A percentile compares a stretch with the other conserved stretches of the same genome.
Evolutionary conservation across 2,113 vertebrate genomes (phyloP).

Genomic region (Burhinus oedicnemus): DNA sequence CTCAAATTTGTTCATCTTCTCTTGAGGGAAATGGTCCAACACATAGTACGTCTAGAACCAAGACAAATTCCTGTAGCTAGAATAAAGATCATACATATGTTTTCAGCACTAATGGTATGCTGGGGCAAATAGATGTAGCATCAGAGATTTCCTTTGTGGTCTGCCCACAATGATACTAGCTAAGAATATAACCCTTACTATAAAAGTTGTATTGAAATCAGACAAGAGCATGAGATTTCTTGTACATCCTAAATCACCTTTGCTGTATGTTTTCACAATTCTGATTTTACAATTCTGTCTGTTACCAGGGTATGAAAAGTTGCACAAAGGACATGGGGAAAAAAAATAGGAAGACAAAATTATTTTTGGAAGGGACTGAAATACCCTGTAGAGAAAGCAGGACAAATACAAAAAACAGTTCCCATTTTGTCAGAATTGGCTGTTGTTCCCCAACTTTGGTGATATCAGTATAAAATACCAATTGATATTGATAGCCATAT

Average conservation of each 20-base stretch:
- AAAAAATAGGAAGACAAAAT: neutral
- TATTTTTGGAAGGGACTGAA: neutral
- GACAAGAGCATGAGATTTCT: neutral
- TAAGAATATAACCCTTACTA: neutral
- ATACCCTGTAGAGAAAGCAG: neutral
- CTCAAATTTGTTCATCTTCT: neutral
- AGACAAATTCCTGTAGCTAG: neutral
- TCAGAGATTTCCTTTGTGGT: neutral
- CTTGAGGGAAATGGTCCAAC: neutral
- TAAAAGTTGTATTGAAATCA: neutral
- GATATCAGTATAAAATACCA: neutral
- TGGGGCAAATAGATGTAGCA: neutral
- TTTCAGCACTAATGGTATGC: neutral
- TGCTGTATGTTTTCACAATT: neutral
- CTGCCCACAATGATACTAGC: neutral
- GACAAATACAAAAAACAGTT: neutral
- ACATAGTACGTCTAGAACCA: neutral
- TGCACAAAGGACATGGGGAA: neutral
- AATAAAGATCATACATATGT: neutral
- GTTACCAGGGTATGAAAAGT: neutral
- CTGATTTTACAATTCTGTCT: neutral
- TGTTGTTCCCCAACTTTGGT: neutral
- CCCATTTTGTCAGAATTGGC: neutral
- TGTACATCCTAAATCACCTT: fast-evolving
- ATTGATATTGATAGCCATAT: neutral